These are phyloP conservation scores for Synchiropus splendidus DNA, from an alignment of 2,113 vertebrate genomes.

Conservation along the genomic window DNA sequence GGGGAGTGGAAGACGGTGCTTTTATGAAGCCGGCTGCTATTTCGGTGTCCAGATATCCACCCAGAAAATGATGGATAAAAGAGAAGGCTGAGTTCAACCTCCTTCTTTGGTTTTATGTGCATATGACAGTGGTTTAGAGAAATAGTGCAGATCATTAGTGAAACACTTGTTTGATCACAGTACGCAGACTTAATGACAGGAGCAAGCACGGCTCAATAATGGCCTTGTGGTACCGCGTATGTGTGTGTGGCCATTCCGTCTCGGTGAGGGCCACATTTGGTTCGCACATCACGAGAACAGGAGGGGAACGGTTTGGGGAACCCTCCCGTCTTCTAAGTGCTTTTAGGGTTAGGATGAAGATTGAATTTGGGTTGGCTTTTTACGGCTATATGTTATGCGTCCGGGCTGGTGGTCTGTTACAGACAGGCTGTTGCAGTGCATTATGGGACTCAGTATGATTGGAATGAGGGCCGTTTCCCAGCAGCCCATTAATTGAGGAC, in stretches of 20 bases:
- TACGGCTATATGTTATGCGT: too few relatives aligned
- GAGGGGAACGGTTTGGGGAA: too few relatives aligned
- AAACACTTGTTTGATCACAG: constrained; percentile 55
- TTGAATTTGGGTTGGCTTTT: too few relatives aligned
- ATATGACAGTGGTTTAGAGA: constrained; percentile 43
- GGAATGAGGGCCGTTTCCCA: too few relatives aligned
- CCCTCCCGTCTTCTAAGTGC: too few relatives aligned
- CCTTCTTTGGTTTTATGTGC: constrained; percentile 16
- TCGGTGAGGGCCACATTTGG: constrained; percentile 12
- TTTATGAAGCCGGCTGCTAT: neutral
- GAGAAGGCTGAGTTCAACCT: constrained; percentile 3
- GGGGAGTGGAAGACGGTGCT: neutral
- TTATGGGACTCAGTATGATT: too few relatives aligned
- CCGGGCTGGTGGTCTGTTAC: too few relatives aligned
- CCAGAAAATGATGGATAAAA: constrained; percentile 30
- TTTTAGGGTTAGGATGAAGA: too few relatives aligned
- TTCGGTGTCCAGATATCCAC: constrained; percentile 25
- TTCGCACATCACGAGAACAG: neutral
- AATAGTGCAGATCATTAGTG: constrained; percentile 38
- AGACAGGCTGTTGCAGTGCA: too few relatives aligned
- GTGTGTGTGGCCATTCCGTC: constrained; percentile 1
- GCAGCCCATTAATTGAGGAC: too few relatives aligned
- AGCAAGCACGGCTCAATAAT: constrained; percentile 35
- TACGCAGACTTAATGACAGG: constrained; percentile 48
- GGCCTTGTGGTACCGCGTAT: constrained; percentile 25